Evolutionary conservation across 2,888 invertebrate species (phyloP).

Genomic region (Branchellion lobata): DNA sequence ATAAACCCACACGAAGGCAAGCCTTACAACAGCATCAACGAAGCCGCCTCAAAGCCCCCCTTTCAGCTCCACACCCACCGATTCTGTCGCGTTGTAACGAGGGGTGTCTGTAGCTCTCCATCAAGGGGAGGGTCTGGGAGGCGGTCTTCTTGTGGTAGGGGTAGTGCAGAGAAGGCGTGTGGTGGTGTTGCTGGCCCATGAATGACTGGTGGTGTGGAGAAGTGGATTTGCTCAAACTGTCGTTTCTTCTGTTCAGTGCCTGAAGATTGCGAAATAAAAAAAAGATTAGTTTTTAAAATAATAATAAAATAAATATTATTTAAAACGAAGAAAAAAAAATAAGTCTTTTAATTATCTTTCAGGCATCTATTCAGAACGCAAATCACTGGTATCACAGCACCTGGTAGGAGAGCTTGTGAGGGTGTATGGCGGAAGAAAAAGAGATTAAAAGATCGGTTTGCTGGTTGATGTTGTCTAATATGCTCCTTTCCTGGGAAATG

Average conservation of each 20-base stretch:
- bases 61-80: background rate
- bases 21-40: too few species aligned
- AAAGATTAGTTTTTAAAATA: background rate
- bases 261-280: background rate
- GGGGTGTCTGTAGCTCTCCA: background rate
- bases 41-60: too few species aligned
- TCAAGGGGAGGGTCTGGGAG: background rate
- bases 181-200: background rate
- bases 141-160: background rate
- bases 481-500: slow-evolving; percentile 28
- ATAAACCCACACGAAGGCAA: too few species aligned
- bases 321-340: too few species aligned
- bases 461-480: slow-evolving; percentile 39
- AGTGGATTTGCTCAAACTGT: background rate
- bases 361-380: too few species aligned
- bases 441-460: slow-evolving; percentile 3
- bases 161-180: background rate
- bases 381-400: too few species aligned
- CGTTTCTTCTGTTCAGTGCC: slow-evolving; percentile 5
- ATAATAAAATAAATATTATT: too few species aligned
- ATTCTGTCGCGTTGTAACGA: slow-evolving; percentile 6
- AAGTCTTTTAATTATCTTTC: too few species aligned
- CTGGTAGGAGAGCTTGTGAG: background rate
- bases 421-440: slow-evolving; percentile 3
- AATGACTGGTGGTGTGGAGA: background rate